Base-by-base conservation (phyloP, 1,140 invertebrate genomes). In the Musca vetustissima region DNA sequence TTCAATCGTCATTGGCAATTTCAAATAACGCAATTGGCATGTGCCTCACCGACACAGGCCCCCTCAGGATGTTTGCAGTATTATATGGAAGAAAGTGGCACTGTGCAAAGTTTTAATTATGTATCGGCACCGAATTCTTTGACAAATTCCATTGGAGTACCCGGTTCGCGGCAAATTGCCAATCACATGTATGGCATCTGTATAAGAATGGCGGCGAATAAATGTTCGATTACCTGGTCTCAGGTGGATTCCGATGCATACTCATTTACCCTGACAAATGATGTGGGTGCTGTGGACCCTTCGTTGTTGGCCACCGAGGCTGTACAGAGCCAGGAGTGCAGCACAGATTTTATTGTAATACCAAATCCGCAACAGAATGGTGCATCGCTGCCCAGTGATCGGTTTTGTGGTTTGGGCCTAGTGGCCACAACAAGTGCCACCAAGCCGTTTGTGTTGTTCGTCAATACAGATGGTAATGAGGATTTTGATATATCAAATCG, bases 61-160 rank as follows among this genome's bases (percentile, higher is more conserved):
- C 92, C 92, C 4, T 86, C 87, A 52, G 92, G 92, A 28, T 94
- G 93, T 79, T 84, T 94, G 4, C 91, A 93, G 84, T 94, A 93
- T 79, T 90, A 89, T 75, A 89, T 87, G 22, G 85, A 84, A 4
- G 71, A 83, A 3, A 85, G 85, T 8, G 91, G 89, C 13, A 89
- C 85, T 0, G 88, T 94, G 15, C 87, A 82, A 43, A 92, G 91
- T 77, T 94, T 94, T 71, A 94, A 93, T 78, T 93, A 90, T 75
- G 89, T 86, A 8, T 85, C 85, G 6, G 83, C 85, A 14, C 83
- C 87, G 13, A 89, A 88, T 19, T 81, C 73, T 13, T 71, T 74
- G 0, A 55, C 73, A 0, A 83, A 83, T 53, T 75, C 79, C 17
- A 76, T 80, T 59, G 72, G 77, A 13, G 73, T 81, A 57, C 73